Evolutionary conservation across 2,113 vertebrate genomes (phyloP), one percentile per base, ranked within the genome.

Genomic region (Alligator sinensis): DNA sequence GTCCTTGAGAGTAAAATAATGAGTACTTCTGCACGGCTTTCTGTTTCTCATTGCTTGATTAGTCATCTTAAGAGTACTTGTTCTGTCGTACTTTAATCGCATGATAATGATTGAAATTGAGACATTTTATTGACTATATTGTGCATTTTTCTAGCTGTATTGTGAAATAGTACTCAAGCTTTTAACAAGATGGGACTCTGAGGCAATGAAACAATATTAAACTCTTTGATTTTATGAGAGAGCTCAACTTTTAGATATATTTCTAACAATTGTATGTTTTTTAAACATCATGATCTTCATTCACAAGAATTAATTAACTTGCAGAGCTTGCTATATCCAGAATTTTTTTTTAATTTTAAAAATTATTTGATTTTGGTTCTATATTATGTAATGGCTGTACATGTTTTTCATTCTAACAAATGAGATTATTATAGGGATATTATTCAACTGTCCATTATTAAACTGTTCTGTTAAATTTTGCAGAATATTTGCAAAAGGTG

Each of bases 51-150:
- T 76, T 82, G 86, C 77, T 93, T 87, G 89, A 64, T 86, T 86
- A 70, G 38, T 84, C 87, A 22, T 94, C 60, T 93, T 87, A 70
- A 72, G 80, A 34, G 61, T 79, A 61, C 55, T 76, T 66, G 66
- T 22, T 96, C 57, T 70, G 17, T 30, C 30, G 66, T 70, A 30
- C 34, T 70, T 87, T 84, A 87, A 34, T 91, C 63, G 79, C 87
- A 82, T 87, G 61, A 66, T 83, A 77, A 89, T 57, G 55, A 81
- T 34, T 74, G 64, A 79, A 94, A 78, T 89, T 81, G 64, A 87
- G 77, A 92, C 4, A 47, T 24, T 68, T 1, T 87, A 70, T 78
- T 87, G 63, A 93, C 17, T 34, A 82, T 81, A 80, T 30, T 91
- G 92, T 86, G 18, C 61, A 79, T 78, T 24, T 94, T 77, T 93